A percentile compares a stretch with the other conserved stretches of the same genome.
These are phyloP conservation scores for Eupithecia abbreviata DNA, from an alignment of 2,888 invertebrate genomes.

Conservation along the genomic window DNA sequence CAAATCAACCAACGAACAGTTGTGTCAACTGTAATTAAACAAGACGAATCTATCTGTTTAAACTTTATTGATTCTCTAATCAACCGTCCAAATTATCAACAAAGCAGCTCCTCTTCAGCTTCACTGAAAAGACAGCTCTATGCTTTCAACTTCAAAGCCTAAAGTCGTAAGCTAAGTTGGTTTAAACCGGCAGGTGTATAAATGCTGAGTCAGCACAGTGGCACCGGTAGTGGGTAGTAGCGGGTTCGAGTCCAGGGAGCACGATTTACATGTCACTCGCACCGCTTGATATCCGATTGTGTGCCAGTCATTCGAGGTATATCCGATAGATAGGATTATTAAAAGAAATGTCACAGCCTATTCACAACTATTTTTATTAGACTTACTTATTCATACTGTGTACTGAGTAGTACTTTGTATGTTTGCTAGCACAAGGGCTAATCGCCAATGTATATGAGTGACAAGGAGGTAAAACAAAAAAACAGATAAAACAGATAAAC, in stretches of 20 bases:
- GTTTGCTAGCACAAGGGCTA: neutral
- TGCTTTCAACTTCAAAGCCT: neutral
- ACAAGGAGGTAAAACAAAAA: neutral
- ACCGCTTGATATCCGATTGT: constrained; percentile 81
- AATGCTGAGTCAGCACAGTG: constrained; percentile 80
- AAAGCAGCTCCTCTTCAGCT: constrained; percentile 30
- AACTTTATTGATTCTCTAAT: constrained; percentile 44
- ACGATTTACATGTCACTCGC: constrained; percentile 83
- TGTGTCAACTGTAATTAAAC: constrained; percentile 32
- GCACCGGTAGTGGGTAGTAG: constrained; percentile 81
- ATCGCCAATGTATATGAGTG: neutral
- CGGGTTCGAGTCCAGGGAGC: constrained; percentile 74
- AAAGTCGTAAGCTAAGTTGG: constrained; percentile 18
- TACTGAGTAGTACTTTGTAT: neutral
- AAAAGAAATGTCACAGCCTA: constrained; percentile 9
- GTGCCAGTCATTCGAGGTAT: constrained; percentile 67
- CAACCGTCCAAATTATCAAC: constrained; percentile 31
- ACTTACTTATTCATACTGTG: neutral
- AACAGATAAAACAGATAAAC: too few species aligned
- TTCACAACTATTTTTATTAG: neutral
- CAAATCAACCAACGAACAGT: constrained; percentile 20
- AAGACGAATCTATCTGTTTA: constrained; percentile 33
- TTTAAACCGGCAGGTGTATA: constrained; percentile 70
- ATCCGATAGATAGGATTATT: constrained; percentile 72
- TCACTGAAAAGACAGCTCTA: constrained; percentile 11